Base-by-base conservation (phyloP, 2,888 invertebrate genomes). In the Timema cristinae region DNA sequence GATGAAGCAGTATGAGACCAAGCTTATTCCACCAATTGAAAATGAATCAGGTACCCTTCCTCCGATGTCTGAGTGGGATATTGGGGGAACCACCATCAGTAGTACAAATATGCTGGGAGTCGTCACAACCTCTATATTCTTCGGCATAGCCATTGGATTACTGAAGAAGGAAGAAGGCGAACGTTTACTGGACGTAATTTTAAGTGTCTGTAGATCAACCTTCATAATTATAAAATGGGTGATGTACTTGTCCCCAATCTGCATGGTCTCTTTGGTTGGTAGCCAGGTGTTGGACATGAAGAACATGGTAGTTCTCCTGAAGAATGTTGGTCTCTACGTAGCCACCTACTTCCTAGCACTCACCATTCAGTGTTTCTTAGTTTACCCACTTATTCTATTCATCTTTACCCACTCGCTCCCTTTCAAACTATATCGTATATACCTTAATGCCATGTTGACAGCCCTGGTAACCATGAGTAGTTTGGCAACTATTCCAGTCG, bases 221-320 rank as follows among this genome's bases (percentile, higher is more conserved):
- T 66, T 66, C 66, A 49, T 66, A 15, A 66, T 66, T 66, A 11
- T 66, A 32, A 66, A 66, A 8, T 66, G 47, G 9, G 49, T 66
- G 7, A 66, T 66, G 66, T 32, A 32, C n/a, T 48, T 66, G 13
- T 47, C 32, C 11, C 66, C 66, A 32, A 9, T 66, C 10, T 32
- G 47, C 47, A 11, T 66, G n/a, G n/a, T 66, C 10, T 66, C 47
- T 11, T 47, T 66, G 49, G 15, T 66, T 1, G 47, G 48, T 32
- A 9, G 49, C 11, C 9, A 32, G 47, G 15, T 15, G 32, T 32
- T 9, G 32, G 47, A 32, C 32, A 15, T 8, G 15, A 11, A 32
- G 47, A 66, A 13, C 9, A 13, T 66, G 9, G 10, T 47, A 15
- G 49, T 32, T 66, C 49, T 47, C 13, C 49, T 66, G 47, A 47